Evolutionary conservation across 1,140 invertebrate species (phyloP).

Genomic region (Drosophila pachea): DNA sequence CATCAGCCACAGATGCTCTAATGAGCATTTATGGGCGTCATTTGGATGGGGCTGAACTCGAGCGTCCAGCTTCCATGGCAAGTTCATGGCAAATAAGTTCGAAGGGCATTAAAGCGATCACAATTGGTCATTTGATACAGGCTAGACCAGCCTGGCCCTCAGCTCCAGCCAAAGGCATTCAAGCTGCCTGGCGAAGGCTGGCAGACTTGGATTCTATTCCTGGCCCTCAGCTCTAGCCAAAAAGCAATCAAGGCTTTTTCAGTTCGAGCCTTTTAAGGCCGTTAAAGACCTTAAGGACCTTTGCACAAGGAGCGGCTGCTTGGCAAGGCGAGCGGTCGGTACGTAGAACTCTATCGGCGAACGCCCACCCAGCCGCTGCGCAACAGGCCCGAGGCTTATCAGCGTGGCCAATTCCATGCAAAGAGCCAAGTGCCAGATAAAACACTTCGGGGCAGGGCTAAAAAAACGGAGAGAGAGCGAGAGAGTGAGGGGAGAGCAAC

Average conservation of each 20-base stretch:
- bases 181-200: too few relatives aligned
- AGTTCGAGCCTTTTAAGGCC: too few relatives aligned
- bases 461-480: constrained; percentile 24
- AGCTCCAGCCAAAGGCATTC: too few relatives aligned
- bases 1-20: constrained; percentile 43
- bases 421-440: constrained; percentile 70
- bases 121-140: too few relatives aligned
- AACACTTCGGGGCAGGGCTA: constrained; percentile 49
- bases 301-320: not conserved
- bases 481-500: constrained; percentile 13
- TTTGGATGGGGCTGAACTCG: not conserved
- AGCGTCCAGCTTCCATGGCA: too few relatives aligned
- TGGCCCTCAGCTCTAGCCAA: too few relatives aligned
- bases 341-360: constrained; percentile 21
- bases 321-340: constrained; percentile 8
- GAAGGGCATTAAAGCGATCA: too few relatives aligned
- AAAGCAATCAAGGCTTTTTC: too few relatives aligned
- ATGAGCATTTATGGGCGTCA: constrained; percentile 50
- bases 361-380: constrained; percentile 40
- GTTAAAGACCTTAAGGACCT: not conserved
- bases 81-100: too few relatives aligned
- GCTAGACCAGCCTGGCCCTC: too few relatives aligned
- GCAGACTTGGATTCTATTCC: too few relatives aligned
- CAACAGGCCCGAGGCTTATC: constrained; percentile 43
- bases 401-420: constrained; percentile 64